Evolutionary conservation across 2,797 vertebrate genomes (phyloP).

Genomic region (Lagorchestes hirsutus): DNA sequence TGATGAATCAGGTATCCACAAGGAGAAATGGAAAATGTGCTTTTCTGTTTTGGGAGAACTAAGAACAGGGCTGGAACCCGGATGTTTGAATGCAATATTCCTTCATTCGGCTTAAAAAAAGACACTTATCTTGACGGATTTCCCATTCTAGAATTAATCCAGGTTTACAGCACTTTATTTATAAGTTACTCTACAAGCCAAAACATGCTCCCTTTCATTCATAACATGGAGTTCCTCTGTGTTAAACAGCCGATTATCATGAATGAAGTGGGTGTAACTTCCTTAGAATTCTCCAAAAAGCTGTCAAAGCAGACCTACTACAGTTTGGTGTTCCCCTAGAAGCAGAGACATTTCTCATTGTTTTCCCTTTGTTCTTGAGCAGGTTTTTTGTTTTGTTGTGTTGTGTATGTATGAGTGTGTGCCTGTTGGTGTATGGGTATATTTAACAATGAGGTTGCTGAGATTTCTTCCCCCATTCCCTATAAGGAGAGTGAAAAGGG

Average conservation of each 20-base stretch:
- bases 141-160: conserved; percentile 73
- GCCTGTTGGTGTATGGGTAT: background rate
- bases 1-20: background rate
- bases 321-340: conserved; percentile 71
- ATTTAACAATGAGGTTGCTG: background rate
- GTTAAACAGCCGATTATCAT: conserved; percentile 81
- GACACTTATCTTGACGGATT: conserved; percentile 54
- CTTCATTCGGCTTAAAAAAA: conserved; percentile 34
- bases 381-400: background rate
- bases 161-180: conserved; percentile 67
- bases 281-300: conserved; percentile 81
- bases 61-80: background rate
- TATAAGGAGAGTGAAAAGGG: conserved; percentile 29
- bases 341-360: conserved; percentile 73
- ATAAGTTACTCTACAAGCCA: conserved; percentile 59
- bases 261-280: conserved; percentile 82
- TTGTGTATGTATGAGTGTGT: background rate
- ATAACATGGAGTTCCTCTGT: conserved; percentile 77
- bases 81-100: conserved; percentile 31
- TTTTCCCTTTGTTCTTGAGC: conserved; percentile 73
- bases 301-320: conserved; percentile 82
- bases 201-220: conserved; percentile 79
- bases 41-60: background rate
- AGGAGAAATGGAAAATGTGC: background rate
- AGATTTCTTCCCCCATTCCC: background rate